Base-by-base conservation (phyloP, 1,140 invertebrate species). In the Conus betulinus region DNA sequence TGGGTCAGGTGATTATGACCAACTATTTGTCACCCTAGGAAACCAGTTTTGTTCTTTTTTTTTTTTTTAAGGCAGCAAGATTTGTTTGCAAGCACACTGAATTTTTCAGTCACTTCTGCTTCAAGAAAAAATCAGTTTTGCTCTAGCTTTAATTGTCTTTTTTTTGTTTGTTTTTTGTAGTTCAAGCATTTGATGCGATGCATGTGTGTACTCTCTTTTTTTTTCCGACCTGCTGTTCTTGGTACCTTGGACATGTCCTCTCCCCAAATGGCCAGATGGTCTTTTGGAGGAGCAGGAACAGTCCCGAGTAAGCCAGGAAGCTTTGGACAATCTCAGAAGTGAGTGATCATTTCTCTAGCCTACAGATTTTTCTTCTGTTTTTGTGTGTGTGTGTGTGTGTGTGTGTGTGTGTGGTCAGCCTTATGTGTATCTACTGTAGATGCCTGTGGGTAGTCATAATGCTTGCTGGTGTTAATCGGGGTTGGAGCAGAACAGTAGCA, bases 231-330 rank as follows among this genome's bases (percentile, higher is more conserved):
- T 71, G 23, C 67, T 71, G 6, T 71, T 71, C 17, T 20, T 23
- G 67, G 20, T 71, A 23, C 20, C 6, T 71, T 71, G 67, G 67
- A 7, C 23, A 20, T 71, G 67, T 71, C 6, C 67, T 23, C 67
- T 71, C 23, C 67, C 23, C 67, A 71, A 71, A 71, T n/a, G 67
- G 90, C 90, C 93, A 93, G 93, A 93, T 87, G 89, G 91, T 67
- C 88, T 93, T 52, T 74, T 92, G 79, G 92, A 93, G 84, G 93
- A 93, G 88, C 92, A 93, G 87, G 88, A 90, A 84, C 89, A 90
- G 83, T 88, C 89, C 25, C 90, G 87, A 67, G 79, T 76, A 82
- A 92, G 89, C 57, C 91, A 92, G n/a, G 90, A 91, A 76, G 89
- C 91, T 74, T 84, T 90, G 52, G 87, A 85, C 25, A 87, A 51